Conservation (phyloP, 2,888 invertebrate species). For the Odontocerum albicorne region DNA sequence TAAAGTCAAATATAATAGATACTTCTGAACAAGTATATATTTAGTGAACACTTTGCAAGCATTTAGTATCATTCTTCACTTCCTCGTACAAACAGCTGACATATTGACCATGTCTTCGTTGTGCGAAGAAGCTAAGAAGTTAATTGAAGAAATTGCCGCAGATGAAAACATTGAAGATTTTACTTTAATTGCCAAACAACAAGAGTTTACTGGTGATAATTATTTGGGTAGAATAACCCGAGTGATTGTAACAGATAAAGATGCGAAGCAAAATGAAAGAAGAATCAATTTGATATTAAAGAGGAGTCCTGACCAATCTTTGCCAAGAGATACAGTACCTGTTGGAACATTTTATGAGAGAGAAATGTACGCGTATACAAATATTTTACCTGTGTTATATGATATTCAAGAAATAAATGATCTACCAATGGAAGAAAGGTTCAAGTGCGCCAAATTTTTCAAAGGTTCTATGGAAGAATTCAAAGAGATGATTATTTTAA, state of each 20-base stretch:
- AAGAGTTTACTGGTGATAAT: neutral
- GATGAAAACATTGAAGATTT: neutral
- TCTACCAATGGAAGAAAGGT: neutral
- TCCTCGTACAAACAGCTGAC: no score
- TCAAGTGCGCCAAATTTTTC: slow-evolving; percentile 4
- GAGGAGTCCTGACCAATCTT: neutral
- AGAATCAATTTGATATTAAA: slow-evolving; percentile 5
- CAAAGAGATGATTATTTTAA: slow-evolving; percentile 15
- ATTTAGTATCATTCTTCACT: no score
- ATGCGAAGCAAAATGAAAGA: no score
- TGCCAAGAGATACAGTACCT: neutral
- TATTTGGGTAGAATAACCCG: neutral
- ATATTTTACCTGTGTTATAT: neutral
- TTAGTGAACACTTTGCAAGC: no score
- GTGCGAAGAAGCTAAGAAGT: no score
- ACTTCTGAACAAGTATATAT: no score
- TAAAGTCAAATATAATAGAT: no score
- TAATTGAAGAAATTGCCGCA: neutral
- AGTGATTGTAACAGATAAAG: neutral
- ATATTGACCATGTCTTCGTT: no score
- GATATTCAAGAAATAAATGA: neutral
- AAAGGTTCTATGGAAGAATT: neutral
- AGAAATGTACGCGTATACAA: slow-evolving; percentile 1
- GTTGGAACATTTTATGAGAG: neutral
- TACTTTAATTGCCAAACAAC: neutral